Base-by-base conservation (phyloP, 2,888 invertebrate species). In the Leptogaster cylindrica region DNA sequence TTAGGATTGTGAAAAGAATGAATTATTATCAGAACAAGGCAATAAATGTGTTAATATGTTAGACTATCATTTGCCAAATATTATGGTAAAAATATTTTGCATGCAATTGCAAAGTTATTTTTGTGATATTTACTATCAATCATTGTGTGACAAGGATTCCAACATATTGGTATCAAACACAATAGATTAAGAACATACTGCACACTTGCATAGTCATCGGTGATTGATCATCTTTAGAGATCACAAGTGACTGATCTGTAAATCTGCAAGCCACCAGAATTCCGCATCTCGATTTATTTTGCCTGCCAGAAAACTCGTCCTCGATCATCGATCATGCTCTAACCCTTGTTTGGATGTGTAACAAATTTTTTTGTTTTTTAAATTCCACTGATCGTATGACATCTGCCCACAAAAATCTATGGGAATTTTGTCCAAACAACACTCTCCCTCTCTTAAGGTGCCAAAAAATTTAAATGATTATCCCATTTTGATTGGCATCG, bases 321-420 rank as follows among this genome's bases (percentile, higher is more conserved):
- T 36, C 23, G 55, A 55, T 55, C 55, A 55, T 55, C 55, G 55
- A 55, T 55, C 55, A 55, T 55, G 33, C 33, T 20, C 12, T 36
- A 12, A 2, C 12, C 20, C 23, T n/a, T n/a, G n/a, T n/a, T n/a
- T n/a, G n/a, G n/a, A n/a, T n/a, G n/a, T n/a, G n/a, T n/a, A n/a
- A n/a, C n/a, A n/a, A n/a, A n/a, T n/a, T n/a, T n/a, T n/a, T n/a
- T n/a, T n/a, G n/a, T n/a, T n/a, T n/a, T n/a, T n/a, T n/a, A n/a
- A n/a, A n/a, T n/a, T n/a, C n/a, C n/a, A n/a, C n/a, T n/a, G n/a
- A n/a, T n/a, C 55, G 20, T 33, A 33, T 52, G 52, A 52, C 52
- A 55, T 39, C 55, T 55, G 55, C 55, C 33, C 23, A 55, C 33
- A 36, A 55, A 39, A 39, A 39, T 55, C 36, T 36, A 23, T 55